These are phyloP conservation scores for Ariopsis seemanni DNA, from an alignment of 2,113 vertebrate species.

Conservation along the genomic window DNA sequence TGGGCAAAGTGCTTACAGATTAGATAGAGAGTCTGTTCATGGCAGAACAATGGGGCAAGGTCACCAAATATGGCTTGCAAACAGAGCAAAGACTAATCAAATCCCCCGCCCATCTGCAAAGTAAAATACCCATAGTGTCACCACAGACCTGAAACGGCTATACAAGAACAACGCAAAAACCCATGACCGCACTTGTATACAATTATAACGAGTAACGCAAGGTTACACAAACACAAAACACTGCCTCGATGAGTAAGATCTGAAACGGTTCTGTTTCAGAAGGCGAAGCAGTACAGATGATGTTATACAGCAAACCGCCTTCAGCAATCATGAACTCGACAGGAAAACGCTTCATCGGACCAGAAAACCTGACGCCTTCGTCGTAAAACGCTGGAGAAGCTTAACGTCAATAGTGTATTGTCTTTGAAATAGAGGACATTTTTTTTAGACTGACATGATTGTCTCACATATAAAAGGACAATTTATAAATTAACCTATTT, in stretches of 20 bases:
- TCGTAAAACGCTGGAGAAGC: too few species aligned
- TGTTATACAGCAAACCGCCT: not conserved
- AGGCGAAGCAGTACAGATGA: not conserved
- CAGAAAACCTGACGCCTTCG: too few species aligned
- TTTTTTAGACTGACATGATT: too few species aligned
- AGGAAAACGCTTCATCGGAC: not conserved
- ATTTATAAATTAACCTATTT: too few species aligned
- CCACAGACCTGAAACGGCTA: not conserved
- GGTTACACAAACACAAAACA: not conserved
- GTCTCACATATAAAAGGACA: too few species aligned
- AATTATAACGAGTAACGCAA: not conserved
- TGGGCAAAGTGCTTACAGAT: slow-evolving; percentile 42
- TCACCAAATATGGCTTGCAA: slow-evolving; percentile 39
- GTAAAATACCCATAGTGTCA: slow-evolving; percentile 11
- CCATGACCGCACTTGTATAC: not conserved
- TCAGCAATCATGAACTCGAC: not conserved
- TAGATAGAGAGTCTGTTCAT: slow-evolving; percentile 23
- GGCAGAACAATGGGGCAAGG: slow-evolving; percentile 34
- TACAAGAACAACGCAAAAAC: not conserved
- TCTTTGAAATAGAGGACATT: too few species aligned
- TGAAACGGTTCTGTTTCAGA: not conserved
- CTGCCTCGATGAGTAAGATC: not conserved
- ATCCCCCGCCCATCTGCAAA: not conserved
- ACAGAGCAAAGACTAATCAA: slow-evolving; percentile 32
- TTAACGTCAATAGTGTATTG: too few species aligned